Percentiles rank a stretch among this genome's conserved stretches.
Conservation (phyloP, 2,113 vertebrate species). For the Hippocampus guttulatus region DNA sequence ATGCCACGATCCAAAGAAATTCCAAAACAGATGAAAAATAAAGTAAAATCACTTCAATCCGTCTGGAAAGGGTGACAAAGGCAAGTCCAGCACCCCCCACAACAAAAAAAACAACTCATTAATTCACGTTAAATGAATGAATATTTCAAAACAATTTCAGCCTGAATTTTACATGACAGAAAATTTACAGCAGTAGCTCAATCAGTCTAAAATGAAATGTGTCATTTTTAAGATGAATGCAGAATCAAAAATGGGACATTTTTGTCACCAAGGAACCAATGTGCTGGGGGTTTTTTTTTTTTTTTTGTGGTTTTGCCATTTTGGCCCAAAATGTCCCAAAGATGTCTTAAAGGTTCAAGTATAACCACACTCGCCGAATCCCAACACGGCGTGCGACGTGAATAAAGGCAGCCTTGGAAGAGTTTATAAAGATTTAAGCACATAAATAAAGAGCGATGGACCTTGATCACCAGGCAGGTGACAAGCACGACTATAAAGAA, state of each 20-base stretch:
- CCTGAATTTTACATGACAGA: no score
- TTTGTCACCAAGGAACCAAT: background rate
- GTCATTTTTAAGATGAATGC: no score
- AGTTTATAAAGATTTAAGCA: conserved; percentile 1
- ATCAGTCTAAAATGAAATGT: no score
- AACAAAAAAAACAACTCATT: no score
- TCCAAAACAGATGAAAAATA: no score
- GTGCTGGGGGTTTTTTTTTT: background rate
- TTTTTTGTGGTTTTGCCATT: background rate
- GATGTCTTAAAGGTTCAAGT: background rate
- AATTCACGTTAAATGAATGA: no score
- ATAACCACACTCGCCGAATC: background rate
- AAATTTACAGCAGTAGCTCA: no score
- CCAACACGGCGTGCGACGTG: background rate
- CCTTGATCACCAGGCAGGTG: conserved; percentile 37
- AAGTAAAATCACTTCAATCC: no score
- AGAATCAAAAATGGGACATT: background rate
- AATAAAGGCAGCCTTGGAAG: background rate
- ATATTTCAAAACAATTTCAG: no score
- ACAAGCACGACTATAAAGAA: conserved; percentile 32
- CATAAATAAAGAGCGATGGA: conserved; percentile 3
- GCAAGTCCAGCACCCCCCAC: no score
- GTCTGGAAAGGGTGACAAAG: no score
- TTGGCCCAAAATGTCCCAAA: background rate
- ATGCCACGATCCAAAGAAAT: no score